Evolutionary conservation across 92 coral and sea anemone species (phyloP).

Genomic region (Phenganax subtilis): DNA sequence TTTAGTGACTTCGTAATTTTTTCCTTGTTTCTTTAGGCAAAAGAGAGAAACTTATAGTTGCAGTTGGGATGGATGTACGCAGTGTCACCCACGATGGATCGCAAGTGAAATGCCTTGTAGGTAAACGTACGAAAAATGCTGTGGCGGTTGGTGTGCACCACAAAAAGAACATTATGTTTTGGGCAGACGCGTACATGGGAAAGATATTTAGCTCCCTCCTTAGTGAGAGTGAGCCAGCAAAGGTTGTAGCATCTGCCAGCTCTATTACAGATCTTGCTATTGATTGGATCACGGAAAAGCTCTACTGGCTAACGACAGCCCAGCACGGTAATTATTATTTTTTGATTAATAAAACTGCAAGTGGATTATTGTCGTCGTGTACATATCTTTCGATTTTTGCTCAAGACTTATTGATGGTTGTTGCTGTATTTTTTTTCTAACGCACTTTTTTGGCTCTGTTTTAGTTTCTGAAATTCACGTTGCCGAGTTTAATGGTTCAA

Average conservation of each 20-base stretch:
- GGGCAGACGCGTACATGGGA: constrained; percentile 16
- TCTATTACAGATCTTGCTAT: constrained; percentile 69
- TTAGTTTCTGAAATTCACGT: constrained; percentile 58
- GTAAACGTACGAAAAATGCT: constrained; percentile 23
- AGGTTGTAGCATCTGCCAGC: constrained; percentile 7
- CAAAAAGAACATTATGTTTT: constrained; percentile 18
- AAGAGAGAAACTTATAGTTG: constrained; percentile 63
- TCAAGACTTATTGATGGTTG: neutral
- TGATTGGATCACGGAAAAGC: constrained; percentile 81
- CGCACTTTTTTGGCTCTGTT: neutral
- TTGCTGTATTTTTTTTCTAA: neutral
- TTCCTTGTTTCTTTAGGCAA: constrained; percentile 48
- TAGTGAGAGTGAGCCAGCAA: neutral
- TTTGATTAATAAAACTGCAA: neutral
- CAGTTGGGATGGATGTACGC: constrained; percentile 73
- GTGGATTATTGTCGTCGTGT: neutral
- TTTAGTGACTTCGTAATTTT: neutral
- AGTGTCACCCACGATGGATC: constrained; percentile 69
- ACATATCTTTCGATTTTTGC: neutral
- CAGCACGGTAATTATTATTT: neutral
- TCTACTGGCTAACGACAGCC: constrained; percentile 78
- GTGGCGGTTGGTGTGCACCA: constrained; percentile 22
- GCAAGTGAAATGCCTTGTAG: constrained; percentile 54
- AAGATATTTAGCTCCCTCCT: constrained; percentile 8
- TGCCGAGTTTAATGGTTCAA: constrained; percentile 68